Evolutionary conservation across 2,888 invertebrate genomes (phyloP).

Genomic region (Rhogogaster chlorosoma): DNA sequence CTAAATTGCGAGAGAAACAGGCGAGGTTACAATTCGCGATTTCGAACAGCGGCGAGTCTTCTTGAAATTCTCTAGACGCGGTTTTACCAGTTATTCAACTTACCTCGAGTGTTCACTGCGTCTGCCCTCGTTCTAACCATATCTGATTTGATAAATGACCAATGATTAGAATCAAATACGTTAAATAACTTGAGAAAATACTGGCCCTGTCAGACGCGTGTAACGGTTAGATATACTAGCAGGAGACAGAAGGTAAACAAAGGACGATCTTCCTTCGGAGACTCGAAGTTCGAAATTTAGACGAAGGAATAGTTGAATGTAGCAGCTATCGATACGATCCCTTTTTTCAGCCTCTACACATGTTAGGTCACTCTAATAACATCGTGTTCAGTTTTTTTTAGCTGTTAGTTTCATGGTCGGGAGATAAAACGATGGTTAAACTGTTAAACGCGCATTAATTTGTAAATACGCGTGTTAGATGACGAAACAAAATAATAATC

Average conservation of each 20-base stretch:
- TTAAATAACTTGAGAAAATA: neutral
- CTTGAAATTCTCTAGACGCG: neutral
- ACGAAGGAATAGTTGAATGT: neutral
- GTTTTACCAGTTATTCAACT: neutral
- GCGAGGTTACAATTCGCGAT: neutral
- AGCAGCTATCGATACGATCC: neutral
- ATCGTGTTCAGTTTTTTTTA: neutral
- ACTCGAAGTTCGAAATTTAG: neutral
- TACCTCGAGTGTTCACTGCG: conserved; percentile 54
- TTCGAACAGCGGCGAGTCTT: neutral
- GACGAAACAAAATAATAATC: neutral
- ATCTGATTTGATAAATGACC: conserved; percentile 1
- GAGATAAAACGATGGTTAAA: neutral
- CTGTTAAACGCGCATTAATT: neutral
- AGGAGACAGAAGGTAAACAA: neutral
- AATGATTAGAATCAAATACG: neutral
- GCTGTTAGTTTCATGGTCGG: neutral
- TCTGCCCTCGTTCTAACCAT: conserved; percentile 53
- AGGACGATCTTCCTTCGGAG: neutral
- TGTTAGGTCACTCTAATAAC: neutral
- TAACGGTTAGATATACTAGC: neutral
- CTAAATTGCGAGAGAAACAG: conserved; percentile 39
- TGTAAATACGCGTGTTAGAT: neutral
- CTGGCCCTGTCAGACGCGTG: neutral
- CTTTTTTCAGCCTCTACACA: neutral